A percentile compares a stretch with the other conserved stretches of the same genome.
Conservation (phyloP, 2,888 invertebrate genomes). For the Dasypogon diadema region DNA sequence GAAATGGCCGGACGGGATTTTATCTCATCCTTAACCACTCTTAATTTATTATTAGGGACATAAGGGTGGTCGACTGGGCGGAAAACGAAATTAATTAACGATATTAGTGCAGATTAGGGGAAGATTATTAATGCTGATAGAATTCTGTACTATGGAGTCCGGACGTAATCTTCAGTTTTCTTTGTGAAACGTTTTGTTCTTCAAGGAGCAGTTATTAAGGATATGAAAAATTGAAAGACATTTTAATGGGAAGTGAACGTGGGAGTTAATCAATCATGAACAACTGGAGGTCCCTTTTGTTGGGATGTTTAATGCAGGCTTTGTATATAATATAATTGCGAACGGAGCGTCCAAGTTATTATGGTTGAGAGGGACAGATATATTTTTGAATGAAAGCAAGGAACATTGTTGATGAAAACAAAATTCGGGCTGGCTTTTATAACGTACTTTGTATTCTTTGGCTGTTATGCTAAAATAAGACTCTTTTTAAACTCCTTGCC, state of each 20-base stretch:
- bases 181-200: slow-evolving; percentile 18
- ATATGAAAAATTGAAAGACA: slow-evolving; percentile 35
- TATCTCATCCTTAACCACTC: slow-evolving; percentile 21
- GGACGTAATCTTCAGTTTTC: slow-evolving; percentile 26
- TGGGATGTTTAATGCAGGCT: not conserved
- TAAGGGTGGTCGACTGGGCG: slow-evolving; percentile 46
- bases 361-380: no score
- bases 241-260: slow-evolving; percentile 25
- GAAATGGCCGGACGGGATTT: slow-evolving; percentile 13
- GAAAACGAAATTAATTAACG: slow-evolving; percentile 52
- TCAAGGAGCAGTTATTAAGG: slow-evolving; percentile 40
- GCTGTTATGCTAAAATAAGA: no score
- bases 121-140: slow-evolving; percentile 51
- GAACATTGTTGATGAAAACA: no score
- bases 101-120: slow-evolving; percentile 50
- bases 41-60: slow-evolving; percentile 43
- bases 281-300: not conserved
- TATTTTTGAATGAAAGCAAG: no score
- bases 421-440: no score
- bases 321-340: no score
- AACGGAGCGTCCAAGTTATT: no score
- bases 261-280: slow-evolving; percentile 30
- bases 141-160: slow-evolving; percentile 3
- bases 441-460: no score
- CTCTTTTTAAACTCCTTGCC: no score